These are phyloP conservation scores for Petrocephalus sullivani DNA, from an alignment of 2,797 vertebrate genomes.

Conservation along the genomic window DNA sequence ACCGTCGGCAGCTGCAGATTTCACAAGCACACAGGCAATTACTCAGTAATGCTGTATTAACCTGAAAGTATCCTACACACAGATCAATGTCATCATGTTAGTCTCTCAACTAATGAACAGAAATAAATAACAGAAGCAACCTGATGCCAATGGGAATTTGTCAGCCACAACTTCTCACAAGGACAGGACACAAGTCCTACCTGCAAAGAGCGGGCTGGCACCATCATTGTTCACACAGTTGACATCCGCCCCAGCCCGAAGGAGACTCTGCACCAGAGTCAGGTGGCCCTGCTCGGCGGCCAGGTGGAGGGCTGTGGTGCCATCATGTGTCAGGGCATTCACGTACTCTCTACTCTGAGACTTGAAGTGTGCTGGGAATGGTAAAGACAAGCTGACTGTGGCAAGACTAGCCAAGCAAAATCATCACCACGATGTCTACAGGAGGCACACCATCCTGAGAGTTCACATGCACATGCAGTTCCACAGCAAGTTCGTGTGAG, in stretches of 20 bases:
- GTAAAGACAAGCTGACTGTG: neutral
- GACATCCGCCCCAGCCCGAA: conserved; percentile 67
- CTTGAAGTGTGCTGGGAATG: neutral
- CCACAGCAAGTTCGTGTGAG: neutral
- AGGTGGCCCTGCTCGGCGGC: conserved; percentile 69
- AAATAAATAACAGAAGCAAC: neutral
- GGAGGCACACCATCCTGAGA: neutral
- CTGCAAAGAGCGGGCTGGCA: conserved; percentile 80
- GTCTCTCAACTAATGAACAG: neutral
- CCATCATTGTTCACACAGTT: conserved; percentile 71
- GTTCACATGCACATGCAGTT: neutral
- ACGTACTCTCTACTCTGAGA: conserved; percentile 51
- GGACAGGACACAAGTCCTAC: conserved; percentile 47
- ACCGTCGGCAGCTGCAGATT: conserved; percentile 69
- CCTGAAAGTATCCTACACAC: neutral
- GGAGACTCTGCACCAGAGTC: conserved; percentile 58
- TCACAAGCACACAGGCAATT: neutral
- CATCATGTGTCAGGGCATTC: conserved; percentile 76
- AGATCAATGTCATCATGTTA: neutral
- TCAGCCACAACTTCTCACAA: neutral
- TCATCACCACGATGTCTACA: no score
- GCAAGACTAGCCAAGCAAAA: neutral
- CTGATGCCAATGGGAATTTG: neutral
- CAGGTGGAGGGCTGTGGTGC: conserved; percentile 75
- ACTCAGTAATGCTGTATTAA: neutral